phyloP scores from a whole-genome alignment of 2,113 vertebrate genomes.

The Indicator indicator region DNA sequence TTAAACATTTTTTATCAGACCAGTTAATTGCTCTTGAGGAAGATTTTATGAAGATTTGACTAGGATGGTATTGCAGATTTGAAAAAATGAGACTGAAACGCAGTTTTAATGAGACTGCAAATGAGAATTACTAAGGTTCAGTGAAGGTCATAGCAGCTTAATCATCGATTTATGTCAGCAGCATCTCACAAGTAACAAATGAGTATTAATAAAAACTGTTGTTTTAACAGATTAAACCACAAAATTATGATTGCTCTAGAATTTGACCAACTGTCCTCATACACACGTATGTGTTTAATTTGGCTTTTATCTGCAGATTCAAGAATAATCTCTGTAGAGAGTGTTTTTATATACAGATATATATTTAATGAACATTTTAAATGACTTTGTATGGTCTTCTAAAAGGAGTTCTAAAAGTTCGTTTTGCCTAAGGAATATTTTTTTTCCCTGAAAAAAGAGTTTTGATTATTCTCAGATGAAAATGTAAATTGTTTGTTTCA shows the following conservation, averaged over 20 bases:
- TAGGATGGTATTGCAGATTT: slow-evolving; percentile 12
- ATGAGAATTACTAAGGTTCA: slow-evolving; percentile 60
- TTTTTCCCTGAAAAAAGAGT: background rate
- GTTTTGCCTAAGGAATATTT: background rate
- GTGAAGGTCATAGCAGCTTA: slow-evolving; percentile 65
- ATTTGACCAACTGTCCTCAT: slow-evolving; percentile 32
- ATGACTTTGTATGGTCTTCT: background rate
- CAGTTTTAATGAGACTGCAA: slow-evolving; percentile 71
- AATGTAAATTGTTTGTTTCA: background rate
- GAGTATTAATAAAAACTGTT: slow-evolving; percentile 73
- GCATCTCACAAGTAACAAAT: slow-evolving; percentile 66
- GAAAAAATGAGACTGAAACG: slow-evolving; percentile 52
- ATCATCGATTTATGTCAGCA: slow-evolving; percentile 67
- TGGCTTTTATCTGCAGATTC: background rate
- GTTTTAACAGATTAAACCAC: slow-evolving; percentile 69
- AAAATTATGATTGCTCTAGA: slow-evolving; percentile 49
- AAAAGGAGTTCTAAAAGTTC: background rate
- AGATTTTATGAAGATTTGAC: slow-evolving; percentile 16
- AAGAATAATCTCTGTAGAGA: background rate
- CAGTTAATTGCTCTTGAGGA: slow-evolving; percentile 62
- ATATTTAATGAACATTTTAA: background rate
- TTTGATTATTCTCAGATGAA: background rate
- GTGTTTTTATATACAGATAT: background rate
- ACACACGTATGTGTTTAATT: background rate
- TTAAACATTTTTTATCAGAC: slow-evolving; percentile 51